Conservation (phyloP, 2,113 vertebrate genomes). For the Scytalopus superciliaris region DNA sequence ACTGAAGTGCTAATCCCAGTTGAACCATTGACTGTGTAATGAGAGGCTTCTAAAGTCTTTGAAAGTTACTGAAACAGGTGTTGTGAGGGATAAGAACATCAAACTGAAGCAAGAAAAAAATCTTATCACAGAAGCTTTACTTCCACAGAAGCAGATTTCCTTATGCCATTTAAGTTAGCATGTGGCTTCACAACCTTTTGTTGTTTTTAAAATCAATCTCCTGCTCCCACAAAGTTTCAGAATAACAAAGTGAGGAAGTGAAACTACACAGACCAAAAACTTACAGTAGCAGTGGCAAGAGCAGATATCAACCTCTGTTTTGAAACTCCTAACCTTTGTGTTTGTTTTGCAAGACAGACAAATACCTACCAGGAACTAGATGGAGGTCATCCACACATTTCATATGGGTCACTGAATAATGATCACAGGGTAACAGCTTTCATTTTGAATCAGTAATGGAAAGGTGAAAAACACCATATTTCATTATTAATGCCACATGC, state of each 20-base stretch:
- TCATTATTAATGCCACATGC: background rate
- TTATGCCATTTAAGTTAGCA: background rate
- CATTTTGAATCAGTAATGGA: background rate
- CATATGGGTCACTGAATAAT: background rate
- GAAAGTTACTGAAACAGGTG: conserved; percentile 49
- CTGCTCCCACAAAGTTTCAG: background rate
- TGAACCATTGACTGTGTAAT: conserved; percentile 17
- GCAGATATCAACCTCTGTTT: background rate
- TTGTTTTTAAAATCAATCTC: background rate
- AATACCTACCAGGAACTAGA: conserved; percentile 6
- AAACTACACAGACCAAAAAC: background rate
- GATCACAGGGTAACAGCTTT: background rate
- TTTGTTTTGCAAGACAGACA: background rate
- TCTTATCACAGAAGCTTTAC: background rate
- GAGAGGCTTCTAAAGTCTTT: conserved; percentile 23
- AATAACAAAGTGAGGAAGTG: background rate
- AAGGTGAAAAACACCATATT: background rate
- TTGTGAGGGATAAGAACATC: conserved; percentile 45
- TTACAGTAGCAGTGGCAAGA: background rate
- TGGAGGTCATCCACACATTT: conserved; percentile 1
- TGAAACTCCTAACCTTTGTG: background rate
- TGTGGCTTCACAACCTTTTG: background rate
- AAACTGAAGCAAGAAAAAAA: background rate
- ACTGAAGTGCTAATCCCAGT: conserved; percentile 21
- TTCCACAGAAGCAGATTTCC: background rate